Conservation (phyloP, 2,113 vertebrate genomes). For the Paramormyrops kingsleyae region DNA sequence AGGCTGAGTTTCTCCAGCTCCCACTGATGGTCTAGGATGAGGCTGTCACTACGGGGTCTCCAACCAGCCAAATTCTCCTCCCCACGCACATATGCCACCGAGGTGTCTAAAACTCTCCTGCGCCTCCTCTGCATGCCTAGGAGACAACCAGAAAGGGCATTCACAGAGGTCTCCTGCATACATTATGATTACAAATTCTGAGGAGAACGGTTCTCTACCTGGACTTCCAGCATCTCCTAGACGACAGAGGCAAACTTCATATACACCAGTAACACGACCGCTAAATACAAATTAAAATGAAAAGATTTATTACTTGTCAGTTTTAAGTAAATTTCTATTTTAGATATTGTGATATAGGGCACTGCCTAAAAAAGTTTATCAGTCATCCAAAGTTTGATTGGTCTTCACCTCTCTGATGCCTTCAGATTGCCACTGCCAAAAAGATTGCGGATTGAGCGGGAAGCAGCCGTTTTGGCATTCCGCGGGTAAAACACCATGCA, state of each 20-base stretch:
- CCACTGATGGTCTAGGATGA: constrained; percentile 96
- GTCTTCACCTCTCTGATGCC: constrained; percentile 78
- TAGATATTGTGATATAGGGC: neutral
- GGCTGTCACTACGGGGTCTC: constrained; percentile 93
- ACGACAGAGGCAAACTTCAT: constrained; percentile 86
- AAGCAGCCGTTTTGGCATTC: constrained; percentile 86
- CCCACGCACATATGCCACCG: constrained; percentile 88
- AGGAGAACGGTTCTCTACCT: constrained; percentile 55
- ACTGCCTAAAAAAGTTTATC: neutral
- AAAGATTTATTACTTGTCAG: neutral
- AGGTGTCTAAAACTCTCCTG: constrained; percentile 87
- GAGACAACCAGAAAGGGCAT: neutral
- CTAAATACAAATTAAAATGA: constrained; percentile 47
- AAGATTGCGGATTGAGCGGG: constrained; percentile 89
- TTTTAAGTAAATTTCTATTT: neutral
- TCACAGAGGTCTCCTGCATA: neutral
- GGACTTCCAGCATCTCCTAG: constrained; percentile 89
- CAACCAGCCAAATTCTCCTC: constrained; percentile 96
- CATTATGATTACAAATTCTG: neutral
- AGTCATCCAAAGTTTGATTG: neutral
- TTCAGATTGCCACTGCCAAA: constrained; percentile 88
- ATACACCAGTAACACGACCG: constrained; percentile 90
- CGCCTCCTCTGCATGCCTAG: constrained; percentile 92
- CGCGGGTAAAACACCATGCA: constrained; percentile 98
- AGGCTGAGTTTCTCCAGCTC: constrained; percentile 96